These are phyloP conservation scores for Mesodorylaimus sp. DNA, from an alignment of 2,888 invertebrate species.

Conservation along the genomic window DNA sequence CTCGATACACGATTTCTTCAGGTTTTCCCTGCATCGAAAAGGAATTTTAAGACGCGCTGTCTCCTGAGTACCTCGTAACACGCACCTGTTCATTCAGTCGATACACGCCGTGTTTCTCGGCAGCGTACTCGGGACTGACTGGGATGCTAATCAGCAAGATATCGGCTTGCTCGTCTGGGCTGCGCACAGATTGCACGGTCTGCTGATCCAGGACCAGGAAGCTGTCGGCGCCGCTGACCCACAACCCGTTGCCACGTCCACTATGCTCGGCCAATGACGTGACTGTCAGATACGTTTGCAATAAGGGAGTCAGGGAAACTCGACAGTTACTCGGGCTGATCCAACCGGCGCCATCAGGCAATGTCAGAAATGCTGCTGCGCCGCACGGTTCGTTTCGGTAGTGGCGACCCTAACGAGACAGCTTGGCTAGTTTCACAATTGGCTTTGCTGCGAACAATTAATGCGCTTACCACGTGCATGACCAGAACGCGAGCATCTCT, in stretches of 20 bases:
- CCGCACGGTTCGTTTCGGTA: too few relatives aligned
- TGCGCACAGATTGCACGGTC: too few relatives aligned
- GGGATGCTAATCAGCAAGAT: too few relatives aligned
- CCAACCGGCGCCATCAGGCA: background rate
- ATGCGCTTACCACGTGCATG: conserved; percentile 32
- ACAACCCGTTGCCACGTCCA: conserved; percentile 30
- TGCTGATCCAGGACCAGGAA: conserved; percentile 21
- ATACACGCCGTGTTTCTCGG: background rate
- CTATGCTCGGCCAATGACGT: conserved; percentile 22
- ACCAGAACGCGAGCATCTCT: conserved; percentile 30
- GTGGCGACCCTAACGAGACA: too few relatives aligned
- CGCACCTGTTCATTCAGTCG: background rate
- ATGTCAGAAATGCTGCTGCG: too few relatives aligned
- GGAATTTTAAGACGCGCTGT: too few relatives aligned
- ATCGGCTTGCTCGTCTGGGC: too few relatives aligned
- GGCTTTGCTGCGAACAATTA: too few relatives aligned
- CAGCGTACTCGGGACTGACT: background rate
- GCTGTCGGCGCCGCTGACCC: conserved; percentile 36
- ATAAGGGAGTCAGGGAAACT: background rate
- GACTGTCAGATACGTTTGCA: background rate
- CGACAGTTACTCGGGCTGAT: background rate
- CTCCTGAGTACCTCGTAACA: too few relatives aligned
- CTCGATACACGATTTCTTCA: background rate
- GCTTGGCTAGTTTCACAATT: too few relatives aligned
- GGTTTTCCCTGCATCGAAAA: background rate